Evolutionary conservation across 2,888 invertebrate genomes (phyloP).

Genomic region (Mactromeris polynyma): DNA sequence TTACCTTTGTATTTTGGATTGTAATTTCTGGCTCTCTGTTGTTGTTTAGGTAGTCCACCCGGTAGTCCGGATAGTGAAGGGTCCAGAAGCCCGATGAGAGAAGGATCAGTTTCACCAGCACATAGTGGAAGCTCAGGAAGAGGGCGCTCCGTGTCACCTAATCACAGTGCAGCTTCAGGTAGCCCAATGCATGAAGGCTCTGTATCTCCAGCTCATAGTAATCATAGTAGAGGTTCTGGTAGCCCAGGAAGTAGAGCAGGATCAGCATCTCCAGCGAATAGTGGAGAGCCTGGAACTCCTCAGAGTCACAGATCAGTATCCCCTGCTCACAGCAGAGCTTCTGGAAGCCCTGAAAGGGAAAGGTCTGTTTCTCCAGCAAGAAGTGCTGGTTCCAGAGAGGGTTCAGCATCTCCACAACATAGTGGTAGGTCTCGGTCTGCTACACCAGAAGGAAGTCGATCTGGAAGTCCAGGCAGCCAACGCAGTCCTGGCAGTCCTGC

Average conservation of each 20-base stretch:
- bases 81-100: slow-evolving; percentile 39
- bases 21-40: not conserved
- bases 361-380: slow-evolving; percentile 46
- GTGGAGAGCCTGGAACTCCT: slow-evolving; percentile 23
- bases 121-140: slow-evolving; percentile 28
- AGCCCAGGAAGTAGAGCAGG: slow-evolving; percentile 34
- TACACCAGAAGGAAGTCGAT: slow-evolving; percentile 42
- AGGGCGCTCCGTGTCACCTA: slow-evolving; percentile 45
- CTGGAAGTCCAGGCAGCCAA: slow-evolving; percentile 35
- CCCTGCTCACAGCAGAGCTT: slow-evolving; percentile 1
- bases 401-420: slow-evolving; percentile 35
- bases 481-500: slow-evolving; percentile 57
- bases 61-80: slow-evolving; percentile 41
- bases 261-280: slow-evolving; percentile 48
- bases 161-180: slow-evolving; percentile 45
- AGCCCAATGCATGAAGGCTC: slow-evolving; percentile 58
- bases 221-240: slow-evolving; percentile 25
- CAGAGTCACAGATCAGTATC: slow-evolving; percentile 23
- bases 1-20: no score
- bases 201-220: slow-evolving; percentile 37
- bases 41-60: slow-evolving; percentile 24
- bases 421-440: slow-evolving; percentile 35
- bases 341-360: slow-evolving; percentile 39
- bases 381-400: slow-evolving; percentile 31
- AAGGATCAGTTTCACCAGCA: slow-evolving; percentile 45